Evolutionary conservation across 2,113 vertebrate genomes (phyloP).

Genomic region (Macquaria australasica): DNA sequence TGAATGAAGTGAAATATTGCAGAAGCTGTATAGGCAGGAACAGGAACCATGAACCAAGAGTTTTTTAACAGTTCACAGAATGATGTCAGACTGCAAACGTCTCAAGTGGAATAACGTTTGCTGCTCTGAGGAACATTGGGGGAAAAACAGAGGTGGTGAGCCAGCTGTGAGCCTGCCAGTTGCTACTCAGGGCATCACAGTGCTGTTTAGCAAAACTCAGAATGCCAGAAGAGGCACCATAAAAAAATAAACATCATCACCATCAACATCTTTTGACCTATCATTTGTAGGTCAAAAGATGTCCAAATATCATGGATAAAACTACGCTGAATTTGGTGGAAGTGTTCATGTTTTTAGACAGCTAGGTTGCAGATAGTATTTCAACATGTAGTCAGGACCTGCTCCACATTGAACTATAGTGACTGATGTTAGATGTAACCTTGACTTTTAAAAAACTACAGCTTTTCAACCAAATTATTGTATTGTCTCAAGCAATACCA

Average conservation of each 20-base stretch:
- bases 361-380: neutral
- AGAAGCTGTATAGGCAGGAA: neutral
- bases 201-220: neutral
- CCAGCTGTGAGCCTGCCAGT: conserved; percentile 41
- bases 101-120: conserved; percentile 23
- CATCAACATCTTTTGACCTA: neutral
- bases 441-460: neutral
- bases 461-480: too few species aligned
- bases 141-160: neutral
- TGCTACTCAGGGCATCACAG: conserved; percentile 9
- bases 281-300: neutral
- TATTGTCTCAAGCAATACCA: neutral
- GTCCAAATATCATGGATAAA: neutral
- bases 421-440: neutral
- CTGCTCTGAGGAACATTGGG: neutral
- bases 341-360: neutral
- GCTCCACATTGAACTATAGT: neutral
- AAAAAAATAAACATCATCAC: neutral
- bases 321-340: neutral
- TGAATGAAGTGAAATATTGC: neutral
- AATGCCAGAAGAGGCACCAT: neutral
- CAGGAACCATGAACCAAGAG: neutral
- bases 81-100: conserved; percentile 38
- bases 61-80: conserved; percentile 6
- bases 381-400: neutral